Evolutionary conservation across 2,888 invertebrate genomes (phyloP), one percentile per base, ranked within the genome.

Genomic region (Anorthoa munda): DNA sequence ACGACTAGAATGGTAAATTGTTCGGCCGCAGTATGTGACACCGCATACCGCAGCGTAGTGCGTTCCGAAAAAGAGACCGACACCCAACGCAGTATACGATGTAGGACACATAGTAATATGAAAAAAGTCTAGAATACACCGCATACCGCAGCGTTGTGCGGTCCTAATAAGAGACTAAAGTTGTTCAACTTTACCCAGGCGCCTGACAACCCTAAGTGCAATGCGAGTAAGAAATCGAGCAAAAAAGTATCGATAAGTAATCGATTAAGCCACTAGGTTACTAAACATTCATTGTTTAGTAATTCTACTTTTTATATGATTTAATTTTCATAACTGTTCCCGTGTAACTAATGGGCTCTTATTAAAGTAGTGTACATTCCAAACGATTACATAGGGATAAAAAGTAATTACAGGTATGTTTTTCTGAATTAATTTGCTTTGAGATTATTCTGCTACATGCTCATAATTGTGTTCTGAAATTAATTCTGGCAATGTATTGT

Each of bases 241-340:
- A 85, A 84, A 76, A 84, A 73, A 45, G 1, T 26, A 72, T 70
- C 72, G 72, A 77, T 77, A 75, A 85, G 55, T 51, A 78, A 68
- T 71, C 70, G 70, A 81, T 83, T 67, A 71, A 78, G 66, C 60
- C 70, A 81, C 65, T 83, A 51, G 86, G 84, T 83, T 83, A 85
- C 78, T 77, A 81, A 86, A 81, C 74, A 79, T 26, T 70, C 72
- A 77, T 79, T 85, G 76, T 85, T 70, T 69, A 48, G 72, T 39
- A 70, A 71, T 72, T 65, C 55, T 45, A 76, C 23, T 83, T 81
- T 78, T 85, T 77, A 23, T 48, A 59, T 15, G 26, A 67, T 71
- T 71, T 31, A 53, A 56, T 78, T 86, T 75, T 66, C 75, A 83
- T 75, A 75, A 68, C 66, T 51, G 23, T 70, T 80, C 77, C 68